Evolutionary conservation across 2,888 invertebrate genomes (phyloP).

Genomic region (Creontiades dilutus): DNA sequence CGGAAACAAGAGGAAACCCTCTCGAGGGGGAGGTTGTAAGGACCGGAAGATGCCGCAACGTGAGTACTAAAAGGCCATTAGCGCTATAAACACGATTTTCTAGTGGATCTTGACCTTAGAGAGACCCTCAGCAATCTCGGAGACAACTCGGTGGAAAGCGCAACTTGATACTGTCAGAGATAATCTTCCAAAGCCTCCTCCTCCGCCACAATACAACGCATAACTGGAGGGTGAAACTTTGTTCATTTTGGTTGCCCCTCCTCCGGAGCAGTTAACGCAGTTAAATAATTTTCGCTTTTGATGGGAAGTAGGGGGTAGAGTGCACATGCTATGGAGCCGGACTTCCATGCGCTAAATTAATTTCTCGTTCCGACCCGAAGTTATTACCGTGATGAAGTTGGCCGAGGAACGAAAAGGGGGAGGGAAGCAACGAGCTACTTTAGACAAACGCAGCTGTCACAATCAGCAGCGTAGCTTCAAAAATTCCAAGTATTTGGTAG

Average conservation of each 20-base stretch:
- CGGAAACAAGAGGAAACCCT: neutral
- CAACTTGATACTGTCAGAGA: neutral
- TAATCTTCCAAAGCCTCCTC: neutral
- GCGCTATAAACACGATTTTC: neutral
- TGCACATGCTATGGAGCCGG: neutral
- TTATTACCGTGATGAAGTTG: neutral
- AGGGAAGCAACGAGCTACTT: too few relatives aligned
- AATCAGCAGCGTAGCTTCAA: too few relatives aligned
- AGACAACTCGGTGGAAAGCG: neutral
- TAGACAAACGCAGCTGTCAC: too few relatives aligned
- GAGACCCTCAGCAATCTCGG: neutral
- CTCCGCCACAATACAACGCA: neutral
- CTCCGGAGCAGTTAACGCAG: neutral
- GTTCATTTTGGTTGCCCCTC: neutral
- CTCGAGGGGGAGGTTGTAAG: neutral
- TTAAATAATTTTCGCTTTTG: neutral
- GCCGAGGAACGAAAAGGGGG: neutral
- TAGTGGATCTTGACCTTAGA: neutral
- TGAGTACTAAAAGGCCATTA: neutral
- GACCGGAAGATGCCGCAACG: neutral
- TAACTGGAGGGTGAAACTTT: neutral
- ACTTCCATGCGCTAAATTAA: neutral
- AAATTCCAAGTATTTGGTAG: too few relatives aligned
- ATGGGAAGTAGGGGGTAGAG: neutral
- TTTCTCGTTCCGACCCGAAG: neutral